Base-by-base conservation (phyloP, 2,797 vertebrate genomes). In the Garrulus glandarius region DNA sequence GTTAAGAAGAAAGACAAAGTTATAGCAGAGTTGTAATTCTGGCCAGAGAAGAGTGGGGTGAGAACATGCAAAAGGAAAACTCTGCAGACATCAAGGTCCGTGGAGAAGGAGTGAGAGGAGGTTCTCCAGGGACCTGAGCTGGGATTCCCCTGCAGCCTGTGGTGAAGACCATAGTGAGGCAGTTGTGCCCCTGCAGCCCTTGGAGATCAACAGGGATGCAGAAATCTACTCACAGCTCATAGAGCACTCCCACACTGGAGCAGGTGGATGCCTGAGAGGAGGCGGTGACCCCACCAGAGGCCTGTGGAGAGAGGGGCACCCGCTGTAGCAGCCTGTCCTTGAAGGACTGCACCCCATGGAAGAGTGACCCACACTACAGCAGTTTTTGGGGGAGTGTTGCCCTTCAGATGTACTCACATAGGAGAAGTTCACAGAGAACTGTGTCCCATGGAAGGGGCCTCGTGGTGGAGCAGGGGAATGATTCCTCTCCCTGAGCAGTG, bases 391-490 rank as follows among this genome's bases (percentile, higher is more conserved):
- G 6, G 15, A 16, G 10, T n/a, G 44, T 6, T 27, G 26, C 14
- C 36, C 1, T 0, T 15, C 3, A 2, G 12, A 57, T 22, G 12
- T 37, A 32, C 12, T 50, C 18, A 7, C 0, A 5, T 9, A 11
- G 10, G 4, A 67, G 6, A 65, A 10, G 6, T 9, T 59, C 15
- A 22, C 15, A 32, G 22, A 37, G 18, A 50, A 11, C 12, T 43
- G 7, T 36, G 8, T 7, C 27, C 10, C 15, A 10, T 43, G 8
- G n/a, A 67, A 50, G 11, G 27, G 15, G 18, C 10, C 3, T 22
- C 8, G 4, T 0, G 1, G 17, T 10, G 32, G 20, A 32, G 10
- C 21, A 75, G 22, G 17, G 32, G 14, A 43, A 50, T 15, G 17
- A 57, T 11, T 57, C 17, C 7, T 36, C 21, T 15, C 22, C 22